These are phyloP conservation scores for Pardosa pseudoannulata DNA, from an alignment of 2,888 invertebrate species.

Conservation along the genomic window DNA sequence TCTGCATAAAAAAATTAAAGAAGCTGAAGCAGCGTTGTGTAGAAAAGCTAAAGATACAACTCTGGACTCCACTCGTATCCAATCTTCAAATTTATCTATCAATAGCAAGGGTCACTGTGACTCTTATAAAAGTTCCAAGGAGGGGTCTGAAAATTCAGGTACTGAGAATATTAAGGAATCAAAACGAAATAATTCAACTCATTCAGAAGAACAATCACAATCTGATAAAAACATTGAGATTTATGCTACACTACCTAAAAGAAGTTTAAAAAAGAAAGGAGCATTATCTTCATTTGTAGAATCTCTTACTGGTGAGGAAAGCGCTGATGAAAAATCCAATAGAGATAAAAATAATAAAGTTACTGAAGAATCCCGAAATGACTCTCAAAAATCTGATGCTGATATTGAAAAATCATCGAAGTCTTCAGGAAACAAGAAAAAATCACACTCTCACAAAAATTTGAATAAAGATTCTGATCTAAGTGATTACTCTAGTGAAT, in stretches of 20 bases:
- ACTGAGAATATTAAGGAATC: constrained; percentile 16
- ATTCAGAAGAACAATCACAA: background rate
- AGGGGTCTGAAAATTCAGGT: constrained; percentile 22
- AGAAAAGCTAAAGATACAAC: constrained; percentile 66
- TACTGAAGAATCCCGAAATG: constrained; percentile 28
- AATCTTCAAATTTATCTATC: constrained; percentile 79
- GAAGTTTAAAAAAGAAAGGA: constrained; percentile 81
- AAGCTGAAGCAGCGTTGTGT: constrained; percentile 72
- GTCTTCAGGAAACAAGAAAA: constrained; percentile 47
- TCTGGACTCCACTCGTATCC: constrained; percentile 79
- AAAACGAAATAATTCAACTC: constrained; percentile 2
- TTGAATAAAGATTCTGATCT: constrained; percentile 62
- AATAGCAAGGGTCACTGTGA: constrained; percentile 17
- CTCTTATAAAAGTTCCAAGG: constrained; percentile 22
- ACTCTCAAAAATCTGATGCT: background rate
- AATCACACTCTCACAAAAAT: constrained; percentile 11
- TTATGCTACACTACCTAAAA: constrained; percentile 91
- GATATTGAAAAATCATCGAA: constrained; percentile 37
- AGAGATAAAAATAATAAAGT: constrained; percentile 38
- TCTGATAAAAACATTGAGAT: constrained; percentile 81
- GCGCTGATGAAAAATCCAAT: constrained; percentile 43
- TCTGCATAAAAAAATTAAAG: constrained; percentile 85
- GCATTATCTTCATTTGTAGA: constrained; percentile 66
- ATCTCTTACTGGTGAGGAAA: constrained; percentile 59
- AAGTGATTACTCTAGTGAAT: constrained; percentile 69